Conservation (phyloP, 2,113 vertebrate species). For the Callionymus lyra region DNA sequence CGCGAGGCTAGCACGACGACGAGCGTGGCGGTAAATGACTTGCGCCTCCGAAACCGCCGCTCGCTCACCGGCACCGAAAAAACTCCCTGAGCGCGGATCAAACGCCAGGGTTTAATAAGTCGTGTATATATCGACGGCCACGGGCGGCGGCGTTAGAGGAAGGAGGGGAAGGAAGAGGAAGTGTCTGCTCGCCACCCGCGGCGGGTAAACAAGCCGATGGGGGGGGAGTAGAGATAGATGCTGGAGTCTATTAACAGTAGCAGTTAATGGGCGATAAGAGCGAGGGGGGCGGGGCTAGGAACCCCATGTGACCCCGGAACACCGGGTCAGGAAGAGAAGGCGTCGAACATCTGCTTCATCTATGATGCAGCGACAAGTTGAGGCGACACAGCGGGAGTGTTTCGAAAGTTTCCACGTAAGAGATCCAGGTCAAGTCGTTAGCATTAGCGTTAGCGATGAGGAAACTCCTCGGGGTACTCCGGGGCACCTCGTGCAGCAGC, state of each 20-base stretch:
- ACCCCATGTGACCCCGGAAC: conserved; percentile 37
- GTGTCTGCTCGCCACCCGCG: conserved; percentile 51
- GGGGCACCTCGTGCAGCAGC: no score
- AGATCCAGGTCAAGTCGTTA: no score
- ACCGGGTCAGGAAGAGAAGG: conserved; percentile 8
- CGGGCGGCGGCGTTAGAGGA: conserved; percentile 37
- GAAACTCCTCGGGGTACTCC: no score
- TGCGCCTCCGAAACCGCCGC: conserved; percentile 44
- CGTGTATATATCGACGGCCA: conserved; percentile 44
- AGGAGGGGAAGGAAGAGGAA: conserved; percentile 35
- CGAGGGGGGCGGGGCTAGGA: conserved; percentile 37
- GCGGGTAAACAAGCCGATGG: conserved; percentile 60
- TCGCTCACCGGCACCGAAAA: conserved; percentile 24
- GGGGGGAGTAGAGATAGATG: conserved; percentile 63
- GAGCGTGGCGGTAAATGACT: conserved; percentile 46
- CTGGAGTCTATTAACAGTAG: conserved; percentile 62
- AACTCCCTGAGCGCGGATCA: conserved; percentile 40
- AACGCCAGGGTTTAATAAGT: conserved; percentile 50
- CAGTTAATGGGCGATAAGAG: conserved; percentile 49
- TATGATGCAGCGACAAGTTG: no score
- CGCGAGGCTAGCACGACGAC: conserved; percentile 45
- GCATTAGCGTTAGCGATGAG: no score
- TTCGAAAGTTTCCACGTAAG: no score
- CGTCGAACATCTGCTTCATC: no score
- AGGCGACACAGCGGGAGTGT: no score